Evolutionary conservation across 2,797 vertebrate genomes (phyloP).

Genomic region (Siniperca undulata): DNA sequence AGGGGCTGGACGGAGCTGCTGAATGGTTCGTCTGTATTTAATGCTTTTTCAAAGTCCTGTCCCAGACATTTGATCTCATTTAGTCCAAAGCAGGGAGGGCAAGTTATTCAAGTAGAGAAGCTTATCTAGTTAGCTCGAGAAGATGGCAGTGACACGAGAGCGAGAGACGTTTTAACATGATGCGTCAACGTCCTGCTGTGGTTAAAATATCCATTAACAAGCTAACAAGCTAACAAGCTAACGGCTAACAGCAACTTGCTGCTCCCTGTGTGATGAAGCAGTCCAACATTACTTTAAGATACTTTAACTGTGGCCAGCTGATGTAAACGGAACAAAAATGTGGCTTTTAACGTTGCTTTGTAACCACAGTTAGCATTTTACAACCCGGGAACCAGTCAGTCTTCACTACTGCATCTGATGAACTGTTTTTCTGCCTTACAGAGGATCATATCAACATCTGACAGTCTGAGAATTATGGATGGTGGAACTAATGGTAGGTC

Average conservation of each 20-base stretch:
- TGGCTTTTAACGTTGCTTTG: no score
- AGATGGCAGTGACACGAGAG: not conserved
- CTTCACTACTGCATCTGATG: not conserved
- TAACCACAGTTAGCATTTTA: no score
- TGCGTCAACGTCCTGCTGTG: not conserved
- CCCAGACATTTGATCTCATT: accelerated
- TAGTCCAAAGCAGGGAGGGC: accelerated
- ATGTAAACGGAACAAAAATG: no score
- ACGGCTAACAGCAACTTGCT: not conserved
- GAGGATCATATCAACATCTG: not conserved
- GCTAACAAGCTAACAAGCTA: no score
- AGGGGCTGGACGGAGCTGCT: not conserved
- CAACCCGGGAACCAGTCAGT: not conserved
- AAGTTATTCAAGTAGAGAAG: no score
- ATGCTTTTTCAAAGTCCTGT: not conserved
- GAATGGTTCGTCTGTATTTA: constrained; percentile 7
- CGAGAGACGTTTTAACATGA: not conserved
- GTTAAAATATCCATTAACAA: no score
- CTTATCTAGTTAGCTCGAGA: not conserved
- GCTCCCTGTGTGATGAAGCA: not conserved
- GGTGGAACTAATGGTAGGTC: constrained; percentile 53
- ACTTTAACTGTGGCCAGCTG: no score
- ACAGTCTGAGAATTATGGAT: constrained; percentile 52
- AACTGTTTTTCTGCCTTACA: not conserved
- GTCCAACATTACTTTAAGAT: no score